These are phyloP conservation scores for Redunca redunca DNA, from an alignment of 2,113 vertebrate species.

Conservation along the genomic window DNA sequence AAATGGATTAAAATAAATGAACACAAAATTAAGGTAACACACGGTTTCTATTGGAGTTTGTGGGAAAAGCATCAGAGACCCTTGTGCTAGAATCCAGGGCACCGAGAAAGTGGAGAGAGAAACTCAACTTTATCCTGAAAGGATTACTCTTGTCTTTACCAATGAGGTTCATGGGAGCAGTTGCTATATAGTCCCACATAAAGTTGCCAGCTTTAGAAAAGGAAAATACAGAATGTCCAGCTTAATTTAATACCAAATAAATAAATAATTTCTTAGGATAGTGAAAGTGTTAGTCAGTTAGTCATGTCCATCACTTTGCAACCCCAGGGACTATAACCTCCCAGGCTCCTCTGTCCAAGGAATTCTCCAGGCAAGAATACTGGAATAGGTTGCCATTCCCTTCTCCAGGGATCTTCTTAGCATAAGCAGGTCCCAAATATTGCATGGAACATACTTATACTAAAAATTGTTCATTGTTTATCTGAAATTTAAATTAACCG, in stretches of 20 bases:
- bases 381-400: neutral
- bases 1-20: conserved; percentile 64
- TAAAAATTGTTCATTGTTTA: neutral
- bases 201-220: neutral
- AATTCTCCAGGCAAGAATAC: neutral
- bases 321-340: neutral
- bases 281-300: neutral
- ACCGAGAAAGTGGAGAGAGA: neutral
- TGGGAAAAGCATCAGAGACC: conserved; percentile 66
- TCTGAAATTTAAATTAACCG: neutral
- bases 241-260: conserved; percentile 34
- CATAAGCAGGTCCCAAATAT: neutral
- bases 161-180: neutral
- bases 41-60: conserved; percentile 38
- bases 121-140: neutral
- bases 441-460: neutral
- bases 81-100: neutral
- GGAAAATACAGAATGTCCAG: neutral
- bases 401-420: neutral
- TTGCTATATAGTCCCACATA: neutral
- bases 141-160: neutral
- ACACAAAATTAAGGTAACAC: conserved; percentile 63
- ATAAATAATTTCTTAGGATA: neutral
- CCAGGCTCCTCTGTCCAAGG: neutral
- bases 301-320: neutral